Evolutionary conservation across 2,113 vertebrate genomes (phyloP).

Genomic region (Pan paniscus): DNA sequence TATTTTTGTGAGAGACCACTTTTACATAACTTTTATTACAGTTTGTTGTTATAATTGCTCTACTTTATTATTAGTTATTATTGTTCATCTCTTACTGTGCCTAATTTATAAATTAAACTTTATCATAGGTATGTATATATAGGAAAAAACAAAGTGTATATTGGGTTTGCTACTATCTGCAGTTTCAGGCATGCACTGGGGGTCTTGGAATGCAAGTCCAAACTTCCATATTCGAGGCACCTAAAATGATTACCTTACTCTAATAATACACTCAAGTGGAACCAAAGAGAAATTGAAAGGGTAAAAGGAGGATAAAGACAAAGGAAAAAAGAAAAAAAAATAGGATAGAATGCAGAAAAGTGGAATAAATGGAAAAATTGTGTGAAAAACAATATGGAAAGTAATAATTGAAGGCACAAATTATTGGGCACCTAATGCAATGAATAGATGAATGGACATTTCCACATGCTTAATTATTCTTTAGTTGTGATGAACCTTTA

Average conservation of each 20-base stretch:
- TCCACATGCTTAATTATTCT: not conserved
- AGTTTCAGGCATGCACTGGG: too few species aligned
- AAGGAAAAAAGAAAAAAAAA: not conserved
- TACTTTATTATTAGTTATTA: not conserved
- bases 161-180: too few species aligned
- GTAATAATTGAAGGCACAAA: not conserved
- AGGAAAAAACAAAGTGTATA: not conserved
- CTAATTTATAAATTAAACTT: not conserved
- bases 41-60: not conserved
- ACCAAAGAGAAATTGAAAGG: not conserved
- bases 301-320: not conserved
- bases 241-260: not conserved
- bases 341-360: not conserved
- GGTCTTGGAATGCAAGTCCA: not conserved
- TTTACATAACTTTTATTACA: not conserved
- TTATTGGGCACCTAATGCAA: not conserved
- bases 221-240: not conserved
- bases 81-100: not conserved
- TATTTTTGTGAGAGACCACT: not conserved
- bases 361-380: not conserved
- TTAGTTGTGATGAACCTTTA: not conserved
- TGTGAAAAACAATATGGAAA: not conserved
- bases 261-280: not conserved
- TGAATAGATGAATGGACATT: not conserved
- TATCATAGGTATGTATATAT: not conserved